Base-by-base conservation (phyloP, 2,888 invertebrate genomes). In the Agrotis puta region DNA sequence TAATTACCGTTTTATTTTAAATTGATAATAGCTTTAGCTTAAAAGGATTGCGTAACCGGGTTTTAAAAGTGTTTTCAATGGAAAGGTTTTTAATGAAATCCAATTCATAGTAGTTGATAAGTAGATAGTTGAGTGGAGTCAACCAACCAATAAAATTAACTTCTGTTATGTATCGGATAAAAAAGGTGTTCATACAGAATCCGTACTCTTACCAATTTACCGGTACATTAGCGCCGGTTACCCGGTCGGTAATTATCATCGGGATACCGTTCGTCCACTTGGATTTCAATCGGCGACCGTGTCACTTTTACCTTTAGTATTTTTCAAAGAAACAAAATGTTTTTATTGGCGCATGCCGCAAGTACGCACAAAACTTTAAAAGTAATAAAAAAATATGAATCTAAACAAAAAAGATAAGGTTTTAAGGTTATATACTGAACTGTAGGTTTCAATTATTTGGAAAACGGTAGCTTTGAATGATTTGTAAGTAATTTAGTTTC, bases 151-250 rank as follows among this genome's bases (percentile, higher is more conserved):
- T 87, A 75, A 85, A 84, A 85, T 83, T 84, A 79, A 82, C 85
- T 85, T 87, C 82, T 88, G 85, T 88, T 88, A 87, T 85, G 86
- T 88, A 84, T 88, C 76, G 77, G 65, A 74, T 87, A 83, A 89
- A 91, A 83, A 89, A 89, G 82, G 79, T 87, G 76, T 86, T 88
- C 87, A 88, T 87, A 88, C 85, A 86, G 81, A 87, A 85, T 88
- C 85, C 85, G 83, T 84, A 87, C 89, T 92, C 88, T 91, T 91
- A 91, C 90, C 91, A 92, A 93, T 93, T 93, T 91, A 79, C 82
- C 88, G 91, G 88, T 87, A 85, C 86, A 89, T 92, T 92, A 92
- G 87, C 85, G 82, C 70, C 87, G 89, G 88, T 88, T 88, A 88
- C 85, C 81, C 80, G 79, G 85, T 84, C 82, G 79, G 80, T 89